Evolutionary conservation across 2,888 invertebrate species (phyloP).

Genomic region (Drosophila meridiana): DNA sequence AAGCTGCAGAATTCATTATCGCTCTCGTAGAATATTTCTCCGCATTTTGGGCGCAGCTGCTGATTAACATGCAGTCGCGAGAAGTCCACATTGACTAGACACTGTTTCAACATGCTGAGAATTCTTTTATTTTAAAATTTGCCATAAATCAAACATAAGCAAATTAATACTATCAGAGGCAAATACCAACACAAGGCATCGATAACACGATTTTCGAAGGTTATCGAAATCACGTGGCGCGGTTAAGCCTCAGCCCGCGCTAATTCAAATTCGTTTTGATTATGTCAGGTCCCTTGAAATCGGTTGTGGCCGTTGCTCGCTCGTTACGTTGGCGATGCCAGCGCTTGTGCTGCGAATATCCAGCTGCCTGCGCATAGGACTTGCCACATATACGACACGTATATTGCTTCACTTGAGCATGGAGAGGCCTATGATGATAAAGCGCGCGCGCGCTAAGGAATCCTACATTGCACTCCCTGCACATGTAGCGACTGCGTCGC

Average conservation of each 20-base stretch:
- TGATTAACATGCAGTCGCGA: constrained; percentile 58
- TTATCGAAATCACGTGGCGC: constrained; percentile 34
- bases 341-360: constrained; percentile 77
- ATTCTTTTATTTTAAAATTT: constrained; percentile 28
- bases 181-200: constrained; percentile 25
- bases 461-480: constrained; percentile 64
- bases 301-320: constrained; percentile 37
- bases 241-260: constrained; percentile 21
- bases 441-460: constrained; percentile 72
- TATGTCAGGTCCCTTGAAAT: not conserved
- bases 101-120: constrained; percentile 67
- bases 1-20: constrained; percentile 58
- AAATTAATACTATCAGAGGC: constrained; percentile 20
- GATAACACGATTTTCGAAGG: constrained; percentile 15
- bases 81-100: constrained; percentile 61
- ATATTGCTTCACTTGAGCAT: constrained; percentile 64
- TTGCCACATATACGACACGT: constrained; percentile 70
- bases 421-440: constrained; percentile 68
- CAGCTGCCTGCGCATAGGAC: constrained; percentile 74
- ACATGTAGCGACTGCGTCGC: constrained; percentile 52
- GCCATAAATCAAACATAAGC: constrained; percentile 38
- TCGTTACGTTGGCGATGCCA: constrained; percentile 58
- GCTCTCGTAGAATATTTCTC: constrained; percentile 67
- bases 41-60: constrained; percentile 64
- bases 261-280: constrained; percentile 18